phyloP scores from a whole-genome alignment of 2,113 vertebrate species.

The Chloroceryle aenea region DNA sequence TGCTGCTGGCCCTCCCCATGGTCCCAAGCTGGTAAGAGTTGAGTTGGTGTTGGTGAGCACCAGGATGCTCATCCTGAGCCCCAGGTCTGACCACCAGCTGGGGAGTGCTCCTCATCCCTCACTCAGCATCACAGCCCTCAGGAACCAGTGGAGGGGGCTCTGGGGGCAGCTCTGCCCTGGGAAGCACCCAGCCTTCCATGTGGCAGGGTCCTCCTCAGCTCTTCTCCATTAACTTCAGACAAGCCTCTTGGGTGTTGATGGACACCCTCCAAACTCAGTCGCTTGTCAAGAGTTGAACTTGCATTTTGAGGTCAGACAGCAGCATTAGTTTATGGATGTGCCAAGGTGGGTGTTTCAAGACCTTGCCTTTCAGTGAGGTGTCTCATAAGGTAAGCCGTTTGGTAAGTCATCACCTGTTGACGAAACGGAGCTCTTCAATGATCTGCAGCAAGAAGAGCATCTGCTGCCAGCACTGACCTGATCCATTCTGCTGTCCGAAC shows the following conservation, averaged over 20 bases:
- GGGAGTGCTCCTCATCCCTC: not conserved
- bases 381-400: not conserved
- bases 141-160: not conserved
- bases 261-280: not conserved
- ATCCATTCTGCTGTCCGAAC: not conserved
- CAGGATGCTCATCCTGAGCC: not conserved
- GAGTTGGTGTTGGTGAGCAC: not conserved
- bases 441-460: not conserved
- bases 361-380: not conserved
- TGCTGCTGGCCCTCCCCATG: not conserved
- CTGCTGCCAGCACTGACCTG: not conserved
- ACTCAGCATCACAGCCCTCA: fast-evolving
- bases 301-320: not conserved
- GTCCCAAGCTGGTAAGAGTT: not conserved
- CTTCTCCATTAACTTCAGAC: not conserved
- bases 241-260: not conserved
- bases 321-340: not conserved
- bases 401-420: not conserved
- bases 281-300: not conserved
- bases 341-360: not conserved
- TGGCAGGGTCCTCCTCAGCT: not conserved
- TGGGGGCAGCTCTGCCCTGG: not conserved
- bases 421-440: not conserved
- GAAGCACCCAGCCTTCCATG: not conserved
- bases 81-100: not conserved